These are phyloP conservation scores for Fragum sueziense DNA, from an alignment of 2,888 invertebrate genomes.

Conservation along the genomic window DNA sequence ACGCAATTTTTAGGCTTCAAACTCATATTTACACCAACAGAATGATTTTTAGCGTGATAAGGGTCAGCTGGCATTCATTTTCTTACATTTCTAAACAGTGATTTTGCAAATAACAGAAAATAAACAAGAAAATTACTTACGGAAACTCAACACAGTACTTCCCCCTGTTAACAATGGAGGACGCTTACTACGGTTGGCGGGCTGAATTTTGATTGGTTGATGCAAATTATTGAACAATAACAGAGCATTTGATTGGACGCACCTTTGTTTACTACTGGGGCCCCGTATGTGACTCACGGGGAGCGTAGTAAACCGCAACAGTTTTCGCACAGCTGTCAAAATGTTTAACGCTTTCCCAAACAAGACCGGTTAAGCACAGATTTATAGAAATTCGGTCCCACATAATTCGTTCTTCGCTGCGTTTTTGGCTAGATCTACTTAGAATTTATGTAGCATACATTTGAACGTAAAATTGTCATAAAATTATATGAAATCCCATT, in stretches of 20 bases:
- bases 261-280: slow-evolving; percentile 5
- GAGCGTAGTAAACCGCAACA: not conserved
- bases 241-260: slow-evolving; percentile 30
- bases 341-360: not conserved
- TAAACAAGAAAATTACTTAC: not conserved
- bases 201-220: slow-evolving; percentile 68
- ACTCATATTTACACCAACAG: not conserved
- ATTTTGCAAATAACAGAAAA: not conserved
- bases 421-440: not conserved
- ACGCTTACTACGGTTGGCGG: slow-evolving; percentile 72
- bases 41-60: not conserved
- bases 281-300: not conserved
- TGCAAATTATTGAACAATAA: not conserved
- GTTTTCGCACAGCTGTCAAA: not conserved
- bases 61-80: not conserved
- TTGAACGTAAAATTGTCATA: no score
- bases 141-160: not conserved
- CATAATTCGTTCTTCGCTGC: not conserved
- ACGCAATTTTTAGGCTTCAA: not conserved
- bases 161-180: slow-evolving; percentile 36
- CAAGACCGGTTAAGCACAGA: not conserved
- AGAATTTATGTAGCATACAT: no score
- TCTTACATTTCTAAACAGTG: not conserved
- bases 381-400: not conserved
- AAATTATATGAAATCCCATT: no score